phyloP scores from a whole-genome alignment of 2,888 invertebrate species.

The Cataglyphis livida region DNA sequence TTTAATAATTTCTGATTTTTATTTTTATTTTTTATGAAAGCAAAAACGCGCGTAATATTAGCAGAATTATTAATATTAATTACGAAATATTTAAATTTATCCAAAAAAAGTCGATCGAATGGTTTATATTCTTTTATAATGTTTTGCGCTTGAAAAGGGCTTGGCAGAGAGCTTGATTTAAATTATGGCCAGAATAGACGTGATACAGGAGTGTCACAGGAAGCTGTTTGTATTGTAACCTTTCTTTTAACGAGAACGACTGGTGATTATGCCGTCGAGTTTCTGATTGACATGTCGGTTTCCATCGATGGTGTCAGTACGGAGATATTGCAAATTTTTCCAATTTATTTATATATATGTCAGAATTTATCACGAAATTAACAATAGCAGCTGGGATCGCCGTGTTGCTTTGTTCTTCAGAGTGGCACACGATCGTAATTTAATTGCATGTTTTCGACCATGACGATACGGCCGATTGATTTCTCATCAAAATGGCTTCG shows the following conservation, averaged over 20 bases:
- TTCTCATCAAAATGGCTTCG: conserved; percentile 54
- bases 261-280: conserved; percentile 47
- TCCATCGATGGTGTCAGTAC: conserved; percentile 5
- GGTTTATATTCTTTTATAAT: not conserved
- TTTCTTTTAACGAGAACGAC: conserved; percentile 43
- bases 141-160: conserved; percentile 3
- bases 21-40: not conserved
- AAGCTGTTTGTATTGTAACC: conserved; percentile 61
- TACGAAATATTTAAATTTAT: not conserved
- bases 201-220: conserved; percentile 67
- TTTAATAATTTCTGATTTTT: not conserved
- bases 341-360: conserved; percentile 14
- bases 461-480: conserved; percentile 56
- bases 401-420: conserved; percentile 34
- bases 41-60: not conserved
- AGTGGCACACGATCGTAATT: conserved; percentile 55
- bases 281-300: conserved; percentile 35
- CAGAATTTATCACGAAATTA: conserved; percentile 21
- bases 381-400: conserved; percentile 26
- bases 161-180: conserved; percentile 27
- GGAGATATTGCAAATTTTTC: conserved; percentile 27
- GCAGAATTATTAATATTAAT: not conserved
- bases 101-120: not conserved
- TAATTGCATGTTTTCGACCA: conserved; percentile 58
- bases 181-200: conserved; percentile 26